A percentile compares a stretch with the other conserved stretches of the same genome.
phyloP scores from a whole-genome alignment of 1,140 invertebrate genomes.

The Tenebrio molitor region DNA sequence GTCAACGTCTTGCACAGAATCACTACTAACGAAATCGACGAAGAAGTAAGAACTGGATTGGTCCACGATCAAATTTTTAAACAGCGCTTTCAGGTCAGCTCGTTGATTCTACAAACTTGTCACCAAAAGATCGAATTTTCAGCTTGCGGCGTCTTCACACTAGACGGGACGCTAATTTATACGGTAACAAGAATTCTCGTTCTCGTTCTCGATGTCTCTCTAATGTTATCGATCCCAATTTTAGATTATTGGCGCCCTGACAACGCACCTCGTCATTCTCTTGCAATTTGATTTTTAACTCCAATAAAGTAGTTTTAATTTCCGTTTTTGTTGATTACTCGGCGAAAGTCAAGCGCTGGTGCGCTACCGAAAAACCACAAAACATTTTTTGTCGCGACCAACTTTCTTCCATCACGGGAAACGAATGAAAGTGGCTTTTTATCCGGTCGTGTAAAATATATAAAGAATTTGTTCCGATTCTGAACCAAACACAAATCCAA shows the following conservation, averaged over 20 bases:
- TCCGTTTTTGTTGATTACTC: constrained; percentile 8
- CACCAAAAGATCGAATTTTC: constrained; percentile 24
- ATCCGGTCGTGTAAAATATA: constrained; percentile 24
- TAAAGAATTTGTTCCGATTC: background rate
- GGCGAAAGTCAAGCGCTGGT: constrained; percentile 26
- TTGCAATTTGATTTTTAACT: constrained; percentile 37
- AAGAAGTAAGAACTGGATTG: background rate
- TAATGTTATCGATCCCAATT: constrained; percentile 8
- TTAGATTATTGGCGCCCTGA: constrained; percentile 28
- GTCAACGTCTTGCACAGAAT: constrained; percentile 10
- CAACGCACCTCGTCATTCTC: constrained; percentile 30
- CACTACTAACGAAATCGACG: background rate
- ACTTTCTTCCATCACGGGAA: constrained; percentile 8
- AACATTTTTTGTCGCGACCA: constrained; percentile 39
- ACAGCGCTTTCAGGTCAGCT: background rate
- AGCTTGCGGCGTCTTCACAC: background rate
- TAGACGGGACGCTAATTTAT: constrained; percentile 18
- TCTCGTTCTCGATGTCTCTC: no score
- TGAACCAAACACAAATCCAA: background rate
- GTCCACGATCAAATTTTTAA: background rate
- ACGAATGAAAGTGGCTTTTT: constrained; percentile 32
- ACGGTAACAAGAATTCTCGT: background rate
- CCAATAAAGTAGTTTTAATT: constrained; percentile 9
- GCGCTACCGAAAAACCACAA: constrained; percentile 35
- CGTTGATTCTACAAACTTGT: constrained; percentile 3